Evolutionary conservation across 2,113 vertebrate species (phyloP).

Genomic region (Neodon shergylaensis): DNA sequence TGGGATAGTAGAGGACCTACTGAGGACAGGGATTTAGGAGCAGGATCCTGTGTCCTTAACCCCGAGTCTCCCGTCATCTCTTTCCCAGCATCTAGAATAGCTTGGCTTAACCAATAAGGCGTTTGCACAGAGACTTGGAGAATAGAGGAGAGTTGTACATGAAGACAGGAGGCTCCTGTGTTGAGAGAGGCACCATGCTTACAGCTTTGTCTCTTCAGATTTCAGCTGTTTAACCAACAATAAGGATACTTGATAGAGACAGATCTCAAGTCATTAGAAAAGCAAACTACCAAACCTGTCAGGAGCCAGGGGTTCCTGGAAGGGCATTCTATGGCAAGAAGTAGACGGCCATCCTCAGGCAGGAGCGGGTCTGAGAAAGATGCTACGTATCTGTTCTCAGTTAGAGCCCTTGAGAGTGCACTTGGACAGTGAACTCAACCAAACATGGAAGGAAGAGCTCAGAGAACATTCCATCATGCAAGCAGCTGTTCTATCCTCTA

Average conservation of each 20-base stretch:
- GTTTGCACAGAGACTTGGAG: neutral
- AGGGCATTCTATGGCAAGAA: neutral
- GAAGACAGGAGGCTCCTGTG: neutral
- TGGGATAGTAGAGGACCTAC: neutral
- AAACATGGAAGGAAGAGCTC: neutral
- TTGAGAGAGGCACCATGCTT: neutral
- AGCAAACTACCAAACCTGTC: neutral
- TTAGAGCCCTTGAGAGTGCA: neutral
- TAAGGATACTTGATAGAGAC: neutral
- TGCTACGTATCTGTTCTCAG: no score
- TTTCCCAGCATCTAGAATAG: neutral
- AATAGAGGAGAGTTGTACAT: neutral
- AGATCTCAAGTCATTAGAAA: slow-evolving; percentile 30
- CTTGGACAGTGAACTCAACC: neutral
- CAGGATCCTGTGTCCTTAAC: neutral
- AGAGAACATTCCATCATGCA: neutral
- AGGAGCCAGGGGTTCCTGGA: neutral
- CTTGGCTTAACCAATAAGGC: neutral
- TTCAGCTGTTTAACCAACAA: neutral
- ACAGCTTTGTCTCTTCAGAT: neutral
- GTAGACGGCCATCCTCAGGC: neutral
- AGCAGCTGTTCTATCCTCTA: neutral
- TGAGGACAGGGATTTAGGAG: neutral
- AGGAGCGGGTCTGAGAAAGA: neutral
- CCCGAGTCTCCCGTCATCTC: neutral